These are phyloP conservation scores for Tauraco hartlaubi DNA, from an alignment of 2,797 vertebrate species.

Conservation along the genomic window DNA sequence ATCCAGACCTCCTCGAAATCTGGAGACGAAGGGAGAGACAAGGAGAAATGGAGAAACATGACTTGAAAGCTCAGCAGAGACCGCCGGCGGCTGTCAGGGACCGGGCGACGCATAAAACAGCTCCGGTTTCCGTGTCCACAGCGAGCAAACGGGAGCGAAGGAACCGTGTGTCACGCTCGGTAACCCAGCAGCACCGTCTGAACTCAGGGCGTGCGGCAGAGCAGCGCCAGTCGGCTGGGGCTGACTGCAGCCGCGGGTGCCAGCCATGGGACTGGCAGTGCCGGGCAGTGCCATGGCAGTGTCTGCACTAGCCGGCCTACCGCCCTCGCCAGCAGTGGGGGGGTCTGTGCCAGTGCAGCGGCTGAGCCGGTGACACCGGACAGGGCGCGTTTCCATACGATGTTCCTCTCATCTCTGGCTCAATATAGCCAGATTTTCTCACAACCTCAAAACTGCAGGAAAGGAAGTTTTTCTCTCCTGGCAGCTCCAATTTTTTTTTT, in stretches of 20 bases:
- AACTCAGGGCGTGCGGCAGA: neutral
- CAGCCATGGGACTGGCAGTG: rapidly evolving
- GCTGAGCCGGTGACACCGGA: rapidly evolving
- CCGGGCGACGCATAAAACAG: neutral
- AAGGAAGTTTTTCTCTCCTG: slow-evolving; percentile 14
- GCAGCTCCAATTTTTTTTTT: slow-evolving; percentile 2
- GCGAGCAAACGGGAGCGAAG: neutral
- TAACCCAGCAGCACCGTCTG: neutral
- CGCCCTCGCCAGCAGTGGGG: rapidly evolving
- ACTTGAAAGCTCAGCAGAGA: neutral
- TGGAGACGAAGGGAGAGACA: slow-evolving; percentile 53
- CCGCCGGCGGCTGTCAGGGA: neutral
- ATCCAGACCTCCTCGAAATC: slow-evolving; percentile 96
- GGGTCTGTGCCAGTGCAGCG: rapidly evolving
- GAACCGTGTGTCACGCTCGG: neutral
- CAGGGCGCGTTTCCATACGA: neutral
- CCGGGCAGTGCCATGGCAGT: neutral
- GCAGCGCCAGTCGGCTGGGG: rapidly evolving
- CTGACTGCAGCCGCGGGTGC: rapidly evolving
- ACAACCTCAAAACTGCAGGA: neutral
- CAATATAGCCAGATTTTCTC: neutral
- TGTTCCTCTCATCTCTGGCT: neutral
- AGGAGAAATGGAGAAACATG: neutral
- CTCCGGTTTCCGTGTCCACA: neutral
- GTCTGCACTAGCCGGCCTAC: neutral